phyloP scores from a whole-genome alignment of 2,888 invertebrate species.

The Diaperis boleti region DNA sequence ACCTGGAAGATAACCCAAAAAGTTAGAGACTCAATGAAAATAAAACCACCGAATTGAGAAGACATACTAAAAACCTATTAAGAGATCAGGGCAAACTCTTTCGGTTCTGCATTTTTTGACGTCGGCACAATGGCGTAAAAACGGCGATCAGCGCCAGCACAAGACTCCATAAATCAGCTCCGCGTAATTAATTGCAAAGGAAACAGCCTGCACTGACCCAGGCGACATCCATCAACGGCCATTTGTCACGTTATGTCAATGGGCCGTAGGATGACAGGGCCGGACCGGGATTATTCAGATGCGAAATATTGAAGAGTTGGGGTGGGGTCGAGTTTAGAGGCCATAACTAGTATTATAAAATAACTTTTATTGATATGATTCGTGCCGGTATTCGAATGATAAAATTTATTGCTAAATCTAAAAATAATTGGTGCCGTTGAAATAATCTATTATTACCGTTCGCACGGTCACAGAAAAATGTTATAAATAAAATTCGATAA shows the following conservation, averaged over 20 bases:
- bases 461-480: not conserved
- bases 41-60: no score
- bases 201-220: constrained; percentile 36
- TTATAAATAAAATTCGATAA: constrained; percentile 4
- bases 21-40: no score
- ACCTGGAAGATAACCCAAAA: no score
- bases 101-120: constrained; percentile 5
- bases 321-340: not conserved
- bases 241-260: constrained; percentile 43
- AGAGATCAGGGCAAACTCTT: no score
- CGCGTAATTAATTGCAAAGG: constrained; percentile 43
- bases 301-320: not conserved
- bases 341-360: no score
- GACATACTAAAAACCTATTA: no score
- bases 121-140: constrained; percentile 17
- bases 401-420: not conserved
- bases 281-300: constrained; percentile 3
- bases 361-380: no score
- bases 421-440: not conserved
- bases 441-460: constrained; percentile 2
- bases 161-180: constrained; percentile 42
- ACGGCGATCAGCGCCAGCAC: constrained; percentile 27
- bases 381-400: no score
- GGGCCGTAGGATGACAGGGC: constrained; percentile 29
- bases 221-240: constrained; percentile 41